Base-by-base conservation (phyloP, 2,113 vertebrate genomes). In the Corythornis vintsioides region DNA sequence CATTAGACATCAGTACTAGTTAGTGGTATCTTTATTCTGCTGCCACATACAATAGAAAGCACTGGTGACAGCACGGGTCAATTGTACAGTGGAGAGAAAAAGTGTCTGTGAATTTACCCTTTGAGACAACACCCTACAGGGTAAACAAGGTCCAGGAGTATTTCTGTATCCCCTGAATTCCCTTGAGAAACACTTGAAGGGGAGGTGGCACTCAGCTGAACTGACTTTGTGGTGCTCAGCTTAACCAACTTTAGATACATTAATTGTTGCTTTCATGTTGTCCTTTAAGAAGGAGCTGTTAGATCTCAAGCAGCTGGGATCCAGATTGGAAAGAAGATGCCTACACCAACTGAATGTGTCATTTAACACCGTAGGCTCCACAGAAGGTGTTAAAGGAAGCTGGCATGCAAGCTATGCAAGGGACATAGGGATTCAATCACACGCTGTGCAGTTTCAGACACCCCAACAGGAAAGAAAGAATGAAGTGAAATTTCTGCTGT, bases 331-430 rank as follows among this genome's bases (percentile, higher is more conserved):
- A 91, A 71, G 84, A 64, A 85, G 94, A 93, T 80, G 89, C 78
- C 84, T 94, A 67, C 59, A 91, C 64, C 69, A 93, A 88, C 53
- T 57, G 53, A 91, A 22, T 85, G 35, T 87, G 78, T 84, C 78
- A 67, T 85, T 89, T 70, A 83, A 66, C 53, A 73, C 74, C 21
- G 16, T 1, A 56, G 84, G 78, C 91, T 92, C 92, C 91, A 83
- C 95, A 93, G 72, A 85, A 96, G 69, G 92, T 94, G 92, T 81
- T 86, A 95, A 89, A 92, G 95, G 64, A 53, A 95, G 89, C 82
- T 92, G 94, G 82, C 89, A 93, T 91, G 87, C 63, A 52, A 89
- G 72, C 60, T 73, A 74, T 91, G 78, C 86, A 61, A 61, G 56
- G 84, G 89, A 85, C 87, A 89, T 61, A 83, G 92, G 94, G 91